A percentile compares a stretch with the other conserved stretches of the same genome.
These are phyloP conservation scores for Hippocampus barbouri DNA, from an alignment of 2,113 vertebrate species.

Conservation along the genomic window DNA sequence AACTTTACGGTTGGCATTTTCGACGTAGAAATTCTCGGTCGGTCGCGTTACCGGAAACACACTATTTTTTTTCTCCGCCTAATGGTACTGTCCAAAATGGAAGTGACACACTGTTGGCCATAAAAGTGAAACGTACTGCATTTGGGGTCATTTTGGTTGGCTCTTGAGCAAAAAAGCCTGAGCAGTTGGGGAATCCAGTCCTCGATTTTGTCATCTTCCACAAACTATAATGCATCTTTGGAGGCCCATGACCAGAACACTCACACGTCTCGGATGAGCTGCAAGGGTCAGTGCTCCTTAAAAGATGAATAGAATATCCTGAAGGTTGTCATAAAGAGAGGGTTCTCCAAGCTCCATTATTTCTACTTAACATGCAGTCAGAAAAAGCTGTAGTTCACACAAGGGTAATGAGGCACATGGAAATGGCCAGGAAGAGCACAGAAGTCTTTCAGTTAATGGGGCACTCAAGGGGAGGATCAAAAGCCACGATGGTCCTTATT, in stretches of 20 bases:
- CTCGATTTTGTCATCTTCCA: slow-evolving; percentile 30
- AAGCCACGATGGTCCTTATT: slow-evolving; percentile 1
- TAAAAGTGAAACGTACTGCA: slow-evolving; percentile 11
- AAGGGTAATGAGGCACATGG: slow-evolving; percentile 24
- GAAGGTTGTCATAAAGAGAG: slow-evolving; percentile 29
- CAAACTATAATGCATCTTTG: background rate
- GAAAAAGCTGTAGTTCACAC: slow-evolving; percentile 17
- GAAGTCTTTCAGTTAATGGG: slow-evolving; percentile 23
- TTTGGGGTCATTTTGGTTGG: slow-evolving; percentile 39
- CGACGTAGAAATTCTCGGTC: too few relatives aligned
- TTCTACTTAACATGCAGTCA: slow-evolving; percentile 39
- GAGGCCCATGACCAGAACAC: slow-evolving; percentile 25
- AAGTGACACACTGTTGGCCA: slow-evolving; percentile 21
- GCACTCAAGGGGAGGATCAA: slow-evolving; percentile 10
- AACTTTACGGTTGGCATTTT: too few relatives aligned
- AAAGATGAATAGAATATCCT: slow-evolving; percentile 40
- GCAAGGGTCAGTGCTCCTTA: slow-evolving; percentile 22
- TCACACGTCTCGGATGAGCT: slow-evolving; percentile 19
- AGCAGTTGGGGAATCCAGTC: slow-evolving; percentile 27
- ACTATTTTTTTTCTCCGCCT: too few relatives aligned
- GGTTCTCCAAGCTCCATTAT: slow-evolving; percentile 34
- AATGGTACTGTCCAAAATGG: slow-evolving; percentile 37
- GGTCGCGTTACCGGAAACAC: too few relatives aligned
- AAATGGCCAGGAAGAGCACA: slow-evolving; percentile 20
- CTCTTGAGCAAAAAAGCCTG: slow-evolving; percentile 36